A percentile compares a stretch with the other conserved stretches of the same genome.
These are phyloP conservation scores for Vidua chalybeata DNA, from an alignment of 2,113 vertebrate species.

Conservation along the genomic window DNA sequence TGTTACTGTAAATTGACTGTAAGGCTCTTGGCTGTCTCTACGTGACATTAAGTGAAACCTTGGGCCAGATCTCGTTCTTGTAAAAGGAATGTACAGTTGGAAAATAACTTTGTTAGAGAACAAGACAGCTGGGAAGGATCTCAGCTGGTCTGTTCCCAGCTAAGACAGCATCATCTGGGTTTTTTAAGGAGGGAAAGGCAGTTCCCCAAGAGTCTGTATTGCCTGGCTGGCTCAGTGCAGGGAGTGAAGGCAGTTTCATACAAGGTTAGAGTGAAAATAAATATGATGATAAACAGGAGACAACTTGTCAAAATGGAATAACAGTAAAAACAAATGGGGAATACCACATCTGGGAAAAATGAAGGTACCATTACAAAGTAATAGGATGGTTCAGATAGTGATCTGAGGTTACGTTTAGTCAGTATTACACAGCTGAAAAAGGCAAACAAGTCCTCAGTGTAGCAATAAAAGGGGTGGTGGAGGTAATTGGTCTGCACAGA, in stretches of 20 bases:
- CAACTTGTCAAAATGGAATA: neutral
- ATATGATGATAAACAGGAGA: neutral
- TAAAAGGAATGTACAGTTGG: neutral
- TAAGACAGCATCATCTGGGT: neutral
- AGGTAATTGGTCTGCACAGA: rapidly evolving
- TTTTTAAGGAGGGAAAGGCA: neutral
- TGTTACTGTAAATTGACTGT: neutral
- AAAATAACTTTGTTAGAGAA: neutral
- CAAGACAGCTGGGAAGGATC: neutral
- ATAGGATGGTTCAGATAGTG: neutral
- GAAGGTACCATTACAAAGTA: neutral
- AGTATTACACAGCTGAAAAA: neutral
- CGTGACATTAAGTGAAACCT: neutral
- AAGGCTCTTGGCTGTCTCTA: neutral
- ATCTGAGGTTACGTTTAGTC: neutral
- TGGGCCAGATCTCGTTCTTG: neutral
- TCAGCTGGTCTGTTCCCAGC: neutral
- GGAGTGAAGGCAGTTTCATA: neutral
- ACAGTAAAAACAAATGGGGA: neutral
- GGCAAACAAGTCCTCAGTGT: neutral
- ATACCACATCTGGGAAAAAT: neutral
- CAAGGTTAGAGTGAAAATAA: neutral
- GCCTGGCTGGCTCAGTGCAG: neutral
- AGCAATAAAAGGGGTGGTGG: neutral
- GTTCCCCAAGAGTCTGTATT: neutral